Conservation (phyloP, 2,888 invertebrate genomes). For the Drosophila meridionalis region DNA sequence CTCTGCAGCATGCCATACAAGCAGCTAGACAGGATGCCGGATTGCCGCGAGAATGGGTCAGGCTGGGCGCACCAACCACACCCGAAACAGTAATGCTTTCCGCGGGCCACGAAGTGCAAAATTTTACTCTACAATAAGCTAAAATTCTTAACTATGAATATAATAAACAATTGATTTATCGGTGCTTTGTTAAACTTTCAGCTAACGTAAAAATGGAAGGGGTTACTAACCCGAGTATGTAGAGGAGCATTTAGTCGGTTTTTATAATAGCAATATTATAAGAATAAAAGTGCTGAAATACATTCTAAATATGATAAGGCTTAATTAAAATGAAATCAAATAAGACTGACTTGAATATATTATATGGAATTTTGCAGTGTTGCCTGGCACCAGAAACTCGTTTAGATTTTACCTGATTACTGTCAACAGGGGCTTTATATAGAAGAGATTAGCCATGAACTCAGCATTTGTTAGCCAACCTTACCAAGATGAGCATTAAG, state of each 20-base stretch:
- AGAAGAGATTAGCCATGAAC: slow-evolving; percentile 21
- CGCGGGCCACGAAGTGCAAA: slow-evolving; percentile 61
- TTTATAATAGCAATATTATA: too few species aligned
- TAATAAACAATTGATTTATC: background rate
- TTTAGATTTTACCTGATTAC: slow-evolving; percentile 50
- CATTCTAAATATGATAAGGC: too few species aligned
- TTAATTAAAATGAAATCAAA: background rate
- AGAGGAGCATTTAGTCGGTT: too few species aligned
- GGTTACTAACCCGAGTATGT: too few species aligned
- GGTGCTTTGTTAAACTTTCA: background rate
- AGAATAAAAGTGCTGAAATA: background rate
- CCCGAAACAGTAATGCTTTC: slow-evolving; percentile 79
- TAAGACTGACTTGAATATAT: background rate
- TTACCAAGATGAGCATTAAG: slow-evolving; percentile 62
- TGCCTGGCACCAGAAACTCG: slow-evolving; percentile 43
- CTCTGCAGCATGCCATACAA: slow-evolving; percentile 89
- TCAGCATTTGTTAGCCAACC: slow-evolving; percentile 31
- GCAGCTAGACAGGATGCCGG: slow-evolving; percentile 89
- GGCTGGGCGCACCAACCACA: slow-evolving; percentile 82
- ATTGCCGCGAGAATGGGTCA: slow-evolving; percentile 78
- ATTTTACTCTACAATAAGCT: slow-evolving; percentile 35
- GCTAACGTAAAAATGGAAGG: background rate
- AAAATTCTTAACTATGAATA: background rate
- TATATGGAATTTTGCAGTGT: slow-evolving; percentile 34
- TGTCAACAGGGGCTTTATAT: slow-evolving; percentile 51